These are phyloP conservation scores for Myotis pilosus DNA, from an alignment of 2,797 vertebrate genomes.

Conservation along the genomic window DNA sequence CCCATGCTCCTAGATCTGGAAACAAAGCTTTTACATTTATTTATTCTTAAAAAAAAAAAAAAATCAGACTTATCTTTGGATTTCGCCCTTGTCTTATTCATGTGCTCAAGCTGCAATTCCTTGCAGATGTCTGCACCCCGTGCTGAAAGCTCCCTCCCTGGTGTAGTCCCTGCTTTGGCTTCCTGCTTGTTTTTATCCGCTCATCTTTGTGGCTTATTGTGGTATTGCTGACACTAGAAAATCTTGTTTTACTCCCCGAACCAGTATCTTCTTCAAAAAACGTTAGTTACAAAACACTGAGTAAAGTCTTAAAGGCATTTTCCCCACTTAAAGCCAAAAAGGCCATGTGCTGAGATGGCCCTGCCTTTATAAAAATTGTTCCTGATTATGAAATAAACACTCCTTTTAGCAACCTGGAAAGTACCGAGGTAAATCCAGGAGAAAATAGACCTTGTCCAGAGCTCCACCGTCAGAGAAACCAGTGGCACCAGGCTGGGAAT, in stretches of 20 bases:
- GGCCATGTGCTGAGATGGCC: not conserved
- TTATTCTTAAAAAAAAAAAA: constrained; percentile 24
- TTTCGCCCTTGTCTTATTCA: constrained; percentile 41
- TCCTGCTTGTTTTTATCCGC: not conserved
- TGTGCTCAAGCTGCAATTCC: constrained; percentile 41
- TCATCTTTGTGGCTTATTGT: constrained; percentile 23
- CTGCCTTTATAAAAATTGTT: not conserved
- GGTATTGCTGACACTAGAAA: constrained; percentile 52
- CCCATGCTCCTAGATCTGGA: not conserved
- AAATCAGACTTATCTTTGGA: constrained; percentile 77
- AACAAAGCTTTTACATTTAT: constrained; percentile 55
- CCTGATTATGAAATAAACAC: constrained; percentile 1
- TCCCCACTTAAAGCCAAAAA: not conserved
- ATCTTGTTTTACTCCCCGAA: constrained; percentile 5
- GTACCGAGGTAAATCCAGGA: not conserved
- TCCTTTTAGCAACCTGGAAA: not conserved
- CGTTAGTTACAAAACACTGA: constrained; percentile 19
- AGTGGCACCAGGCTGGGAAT: not conserved
- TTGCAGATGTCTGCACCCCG: constrained; percentile 51
- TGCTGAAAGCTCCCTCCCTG: not conserved
- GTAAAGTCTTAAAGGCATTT: constrained; percentile 22
- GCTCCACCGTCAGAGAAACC: not conserved
- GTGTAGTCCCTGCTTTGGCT: not conserved
- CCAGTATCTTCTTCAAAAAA: constrained; percentile 35
- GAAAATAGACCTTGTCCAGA: not conserved